These are phyloP conservation scores for Tethya wilhelma DNA, from an alignment of 37 sponge, comb jelly and placozoan species.

Conservation along the genomic window DNA sequence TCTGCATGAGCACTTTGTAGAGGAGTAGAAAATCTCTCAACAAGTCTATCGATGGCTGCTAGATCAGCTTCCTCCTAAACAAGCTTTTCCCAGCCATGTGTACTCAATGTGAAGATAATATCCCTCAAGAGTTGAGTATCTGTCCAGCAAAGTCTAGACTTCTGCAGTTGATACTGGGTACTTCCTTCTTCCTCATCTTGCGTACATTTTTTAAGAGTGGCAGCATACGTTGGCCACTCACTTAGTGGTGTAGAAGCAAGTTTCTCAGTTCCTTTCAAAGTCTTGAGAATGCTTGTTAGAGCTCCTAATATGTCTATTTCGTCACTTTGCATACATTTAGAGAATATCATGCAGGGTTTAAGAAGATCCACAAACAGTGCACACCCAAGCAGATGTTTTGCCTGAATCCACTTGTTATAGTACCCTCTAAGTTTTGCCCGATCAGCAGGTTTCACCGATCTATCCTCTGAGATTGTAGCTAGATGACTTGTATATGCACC, in stretches of 20 bases:
- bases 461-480: constrained; percentile 57
- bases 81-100: constrained; percentile 70
- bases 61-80: constrained; percentile 44
- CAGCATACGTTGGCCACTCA: constrained; percentile 39
- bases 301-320: constrained; percentile 41
- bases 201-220: constrained; percentile 6
- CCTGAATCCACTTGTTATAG: constrained; percentile 55
- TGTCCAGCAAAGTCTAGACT: constrained; percentile 48
- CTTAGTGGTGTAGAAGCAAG: constrained; percentile 19
- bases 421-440: constrained; percentile 68
- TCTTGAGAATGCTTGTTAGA: constrained; percentile 24
- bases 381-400: constrained; percentile 78
- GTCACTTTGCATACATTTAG: constrained; percentile 53
- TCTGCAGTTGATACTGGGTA: constrained; percentile 13
- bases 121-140: constrained; percentile 45
- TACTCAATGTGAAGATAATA: constrained; percentile 38
- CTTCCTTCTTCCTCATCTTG: constrained; percentile 39
- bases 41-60: constrained; percentile 49
- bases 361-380: constrained; percentile 64
- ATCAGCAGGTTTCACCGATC: constrained; percentile 60
- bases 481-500: constrained; percentile 70
- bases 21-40: constrained; percentile 39
- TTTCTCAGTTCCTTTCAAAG: constrained; percentile 42
- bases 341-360: constrained; percentile 46
- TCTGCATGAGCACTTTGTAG: constrained; percentile 53